Evolutionary conservation across 2,113 vertebrate species (phyloP), one percentile per base, ranked within the genome.

Genomic region (Peromyscus polionotus): DNA sequence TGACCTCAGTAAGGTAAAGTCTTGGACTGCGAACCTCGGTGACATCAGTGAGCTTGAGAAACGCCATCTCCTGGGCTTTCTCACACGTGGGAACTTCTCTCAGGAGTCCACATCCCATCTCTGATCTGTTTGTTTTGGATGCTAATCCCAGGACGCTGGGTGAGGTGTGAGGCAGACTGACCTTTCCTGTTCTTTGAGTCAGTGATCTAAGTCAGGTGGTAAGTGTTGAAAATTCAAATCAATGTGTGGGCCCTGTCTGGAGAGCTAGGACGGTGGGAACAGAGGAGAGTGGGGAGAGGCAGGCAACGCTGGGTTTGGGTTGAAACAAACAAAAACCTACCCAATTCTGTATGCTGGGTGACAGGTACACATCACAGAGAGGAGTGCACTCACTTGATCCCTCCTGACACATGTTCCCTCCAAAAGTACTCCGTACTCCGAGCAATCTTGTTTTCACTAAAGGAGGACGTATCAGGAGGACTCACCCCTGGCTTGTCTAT

Each of bases 151-250:
- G 96, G 76, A 97, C 80, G 26, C 45, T 83, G 88, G 96, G 94
- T 75, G 94, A 95, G 96, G 90, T 95, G 96, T 98, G 81, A 95
- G 91, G 97, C 98, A 95, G 89, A 93, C 95, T 98, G 98, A 98
- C 98, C 98, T 98, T 93, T 98, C 98, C 98, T 97, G 97, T 97
- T 98, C 93, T 95, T 98, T 87, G 39, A 99, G 98, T 80, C 97
- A 97, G 93, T n/a, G 72, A 90, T 90, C 98, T 59, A 95, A 97
- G 91, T 75, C 97, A 94, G 96, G 97, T 75, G n/a, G 94, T 67
- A 80, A 92, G 92, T 85, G 95, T 57, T 94, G 98, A 96, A 88
- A 98, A 98, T 97, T 45, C 96, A 98, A 97, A 98, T 89, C 95
- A 79, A 89, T 97, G 92, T 36, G 93, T 90, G 96, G 70, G 92